A percentile compares a stretch with the other conserved stretches of the same genome.
phyloP scores from a whole-genome alignment of 1,140 invertebrate species.

The Rhagoletis zephyria region DNA sequence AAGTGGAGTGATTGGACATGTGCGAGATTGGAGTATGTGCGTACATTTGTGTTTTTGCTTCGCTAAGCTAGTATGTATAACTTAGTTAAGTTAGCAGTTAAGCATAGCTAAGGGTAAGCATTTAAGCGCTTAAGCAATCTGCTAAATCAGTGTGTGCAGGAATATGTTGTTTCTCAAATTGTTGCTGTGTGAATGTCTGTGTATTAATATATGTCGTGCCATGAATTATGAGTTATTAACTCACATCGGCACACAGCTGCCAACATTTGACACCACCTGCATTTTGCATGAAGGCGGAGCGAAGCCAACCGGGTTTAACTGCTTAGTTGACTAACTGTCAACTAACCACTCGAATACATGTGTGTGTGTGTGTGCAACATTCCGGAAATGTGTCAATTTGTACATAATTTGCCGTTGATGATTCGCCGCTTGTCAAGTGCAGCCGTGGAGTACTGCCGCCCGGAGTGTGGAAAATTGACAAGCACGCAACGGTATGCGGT shows the following conservation, averaged over 20 bases:
- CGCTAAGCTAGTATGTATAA: background rate
- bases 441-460: background rate
- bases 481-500: background rate
- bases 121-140: background rate
- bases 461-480: background rate
- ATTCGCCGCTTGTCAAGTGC: constrained; percentile 33
- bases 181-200: background rate
- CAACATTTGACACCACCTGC: constrained; percentile 23
- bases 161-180: background rate
- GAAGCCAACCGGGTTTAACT: background rate
- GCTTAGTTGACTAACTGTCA: constrained; percentile 6
- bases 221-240: constrained; percentile 44
- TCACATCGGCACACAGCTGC: constrained; percentile 25
- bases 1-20: background rate
- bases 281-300: background rate
- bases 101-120: background rate
- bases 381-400: constrained; percentile 42
- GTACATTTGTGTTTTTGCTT: background rate
- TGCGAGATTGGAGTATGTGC: background rate
- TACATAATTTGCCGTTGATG: constrained; percentile 40
- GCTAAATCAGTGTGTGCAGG: too few relatives aligned
- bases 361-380: background rate
- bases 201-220: constrained; percentile 40
- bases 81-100: constrained; percentile 8
- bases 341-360: background rate